phyloP scores from a whole-genome alignment of 2,797 vertebrate species.

The Callimico goeldii region DNA sequence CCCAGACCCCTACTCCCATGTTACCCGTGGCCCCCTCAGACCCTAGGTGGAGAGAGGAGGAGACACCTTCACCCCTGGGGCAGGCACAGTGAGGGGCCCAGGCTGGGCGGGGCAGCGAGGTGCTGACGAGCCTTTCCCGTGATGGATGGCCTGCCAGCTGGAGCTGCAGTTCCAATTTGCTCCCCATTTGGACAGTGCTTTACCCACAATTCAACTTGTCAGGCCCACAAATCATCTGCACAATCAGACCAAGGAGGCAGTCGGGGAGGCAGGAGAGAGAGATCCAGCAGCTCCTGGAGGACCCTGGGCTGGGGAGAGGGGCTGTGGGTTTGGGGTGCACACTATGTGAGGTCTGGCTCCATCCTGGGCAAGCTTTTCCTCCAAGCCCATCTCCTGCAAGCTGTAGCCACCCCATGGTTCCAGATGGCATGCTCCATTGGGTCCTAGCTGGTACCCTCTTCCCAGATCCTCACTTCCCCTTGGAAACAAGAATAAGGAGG shows the following conservation, averaged over 20 bases:
- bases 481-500: background rate
- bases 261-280: background rate
- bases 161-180: slow-evolving; percentile 76
- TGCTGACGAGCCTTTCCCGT: background rate
- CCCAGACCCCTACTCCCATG: background rate
- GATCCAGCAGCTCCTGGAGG: background rate
- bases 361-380: background rate
- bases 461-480: background rate
- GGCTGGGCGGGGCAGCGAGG: background rate
- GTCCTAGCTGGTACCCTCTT: background rate
- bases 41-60: too few relatives aligned
- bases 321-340: background rate
- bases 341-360: background rate
- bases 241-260: background rate
- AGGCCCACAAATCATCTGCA: slow-evolving; percentile 72
- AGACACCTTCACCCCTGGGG: background rate
- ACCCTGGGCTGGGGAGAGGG: background rate
- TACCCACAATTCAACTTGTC: slow-evolving; percentile 78
- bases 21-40: background rate
- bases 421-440: background rate
- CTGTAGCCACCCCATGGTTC: background rate
- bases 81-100: background rate
- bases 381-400: background rate
- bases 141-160: slow-evolving; percentile 49
- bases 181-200: slow-evolving; percentile 75